These are phyloP conservation scores for Drosophila ambigua DNA, from an alignment of 1,140 invertebrate species.

Conservation along the genomic window DNA sequence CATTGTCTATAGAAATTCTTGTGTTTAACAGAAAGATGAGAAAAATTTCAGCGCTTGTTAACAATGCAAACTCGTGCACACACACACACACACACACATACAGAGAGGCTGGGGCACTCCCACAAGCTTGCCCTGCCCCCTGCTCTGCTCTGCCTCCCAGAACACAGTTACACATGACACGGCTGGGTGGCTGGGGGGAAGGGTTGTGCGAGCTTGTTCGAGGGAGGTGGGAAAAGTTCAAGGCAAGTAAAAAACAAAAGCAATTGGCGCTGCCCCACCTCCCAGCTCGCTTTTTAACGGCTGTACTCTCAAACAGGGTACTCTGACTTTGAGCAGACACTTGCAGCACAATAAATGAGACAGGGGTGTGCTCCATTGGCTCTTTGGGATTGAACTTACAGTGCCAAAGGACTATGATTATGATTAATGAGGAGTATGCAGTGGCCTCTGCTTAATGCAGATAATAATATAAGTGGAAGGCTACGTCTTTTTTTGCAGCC, in stretches of 20 bases:
- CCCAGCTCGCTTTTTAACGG: neutral
- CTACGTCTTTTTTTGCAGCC: neutral
- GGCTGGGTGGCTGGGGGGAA: neutral
- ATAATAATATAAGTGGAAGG: too few relatives aligned
- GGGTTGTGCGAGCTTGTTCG: neutral
- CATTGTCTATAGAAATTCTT: conserved; percentile 66
- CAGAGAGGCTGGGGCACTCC: neutral
- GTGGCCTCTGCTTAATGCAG: too few relatives aligned
- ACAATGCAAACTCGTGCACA: conserved; percentile 64
- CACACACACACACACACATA: conserved; percentile 15
- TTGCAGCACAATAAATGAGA: neutral
- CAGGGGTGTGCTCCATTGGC: too few relatives aligned
- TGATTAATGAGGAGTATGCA: too few relatives aligned
- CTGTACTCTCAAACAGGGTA: neutral
- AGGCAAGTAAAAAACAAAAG: conserved; percentile 70
- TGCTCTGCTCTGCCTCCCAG: neutral
- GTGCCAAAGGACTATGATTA: too few relatives aligned
- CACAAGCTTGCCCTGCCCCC: conserved; percentile 18
- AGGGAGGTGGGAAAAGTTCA: conserved; percentile 40
- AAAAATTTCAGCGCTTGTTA: conserved; percentile 70
- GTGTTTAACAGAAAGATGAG: conserved; percentile 70
- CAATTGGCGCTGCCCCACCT: conserved; percentile 30
- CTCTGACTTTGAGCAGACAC: neutral
- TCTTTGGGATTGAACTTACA: too few relatives aligned
- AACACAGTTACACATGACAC: conserved; percentile 40